Evolutionary conservation across 2,888 invertebrate genomes (phyloP), one percentile per base, ranked within the genome.

Genomic region (Caenorhabditis imperialis): DNA sequence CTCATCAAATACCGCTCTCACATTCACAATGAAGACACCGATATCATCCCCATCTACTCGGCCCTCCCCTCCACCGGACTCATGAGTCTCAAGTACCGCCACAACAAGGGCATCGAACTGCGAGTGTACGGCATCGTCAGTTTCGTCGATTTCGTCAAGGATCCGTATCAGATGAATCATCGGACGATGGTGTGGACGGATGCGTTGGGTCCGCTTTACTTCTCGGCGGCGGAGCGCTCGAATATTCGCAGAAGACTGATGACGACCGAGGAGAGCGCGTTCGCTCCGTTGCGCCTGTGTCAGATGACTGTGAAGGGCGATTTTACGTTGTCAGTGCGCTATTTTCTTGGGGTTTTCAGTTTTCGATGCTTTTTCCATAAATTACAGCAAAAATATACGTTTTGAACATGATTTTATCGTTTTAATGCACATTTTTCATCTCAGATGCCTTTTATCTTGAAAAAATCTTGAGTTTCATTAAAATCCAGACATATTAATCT

Each of bases 101-200:
- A 47, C 48, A 63, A 72, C 35, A 63, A 57, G 18, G 58, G 63
- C 16, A 53, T 63, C 20, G 63, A 72, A 40, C 4, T 72, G 8
- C 44, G 58, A 1, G 10, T 44, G 1, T 72, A 72, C 27, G 63
- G 57, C 12, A 23, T 63, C 12, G 25, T 25, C 16, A 63, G 53
- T 18, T 72, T 63, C 16, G 30, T 58, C 12, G 71, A 63, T 45
- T 57, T 71, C 18, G 8, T 25, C 12, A 37, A 45, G 12, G 63
- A 63, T 35, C 4, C 12, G 3, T 40, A 35, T 23, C n/a, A 14
- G 23, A 16, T 5, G n/a, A 12, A 10, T 1, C 51, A 51, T 18
- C 20, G 18, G 20, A 58, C 58, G 16, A 53, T 69, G 51, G 57
- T 58, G 8, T 63, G 72, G 72, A 63, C 53, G 0, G 72, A 72